phyloP scores from a whole-genome alignment of 2,797 vertebrate species.

The Gobio occitaniae region DNA sequence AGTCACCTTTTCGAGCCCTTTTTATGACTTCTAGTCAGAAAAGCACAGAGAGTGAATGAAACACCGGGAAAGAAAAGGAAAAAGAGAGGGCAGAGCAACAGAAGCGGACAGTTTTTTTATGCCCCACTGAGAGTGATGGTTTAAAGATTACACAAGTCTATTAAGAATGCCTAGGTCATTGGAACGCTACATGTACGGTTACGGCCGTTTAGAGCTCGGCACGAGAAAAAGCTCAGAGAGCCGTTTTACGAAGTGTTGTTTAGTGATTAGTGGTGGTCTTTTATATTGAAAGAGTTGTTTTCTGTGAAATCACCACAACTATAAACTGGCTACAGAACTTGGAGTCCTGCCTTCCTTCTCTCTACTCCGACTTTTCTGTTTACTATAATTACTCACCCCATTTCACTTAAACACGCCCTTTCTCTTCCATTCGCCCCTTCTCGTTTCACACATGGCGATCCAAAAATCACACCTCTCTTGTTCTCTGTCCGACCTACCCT shows the following conservation, averaged over 20 bases:
- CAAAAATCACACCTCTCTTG: conserved; percentile 72
- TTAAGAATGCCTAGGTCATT: conserved; percentile 29
- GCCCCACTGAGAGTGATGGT: conserved; percentile 25
- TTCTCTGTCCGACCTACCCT: conserved; percentile 68
- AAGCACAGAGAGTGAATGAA: conserved; percentile 70
- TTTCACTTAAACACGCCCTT: conserved; percentile 70
- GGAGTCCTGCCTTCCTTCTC: conserved; percentile 67
- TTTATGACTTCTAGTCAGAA: conserved; percentile 69
- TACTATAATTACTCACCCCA: conserved; percentile 77
- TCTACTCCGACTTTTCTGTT: conserved; percentile 71
- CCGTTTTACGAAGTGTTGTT: conserved; percentile 44
- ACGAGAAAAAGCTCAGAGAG: background rate
- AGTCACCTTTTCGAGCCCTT: conserved; percentile 70
- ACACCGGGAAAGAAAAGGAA: conserved; percentile 70
- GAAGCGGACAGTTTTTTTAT: conserved; percentile 40
- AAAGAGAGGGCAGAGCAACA: conserved; percentile 64
- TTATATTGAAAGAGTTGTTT: conserved; percentile 47
- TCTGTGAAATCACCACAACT: conserved; percentile 62
- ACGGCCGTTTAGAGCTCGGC: conserved; percentile 32
- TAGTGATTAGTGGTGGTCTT: conserved; percentile 49
- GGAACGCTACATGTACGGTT: conserved; percentile 22
- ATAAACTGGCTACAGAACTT: conserved; percentile 65
- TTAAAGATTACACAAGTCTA: conserved; percentile 41
- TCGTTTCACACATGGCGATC: conserved; percentile 71
- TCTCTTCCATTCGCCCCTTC: conserved; percentile 56